Conservation (phyloP, 2,888 invertebrate genomes). For the Tanypteryx hageni region DNA sequence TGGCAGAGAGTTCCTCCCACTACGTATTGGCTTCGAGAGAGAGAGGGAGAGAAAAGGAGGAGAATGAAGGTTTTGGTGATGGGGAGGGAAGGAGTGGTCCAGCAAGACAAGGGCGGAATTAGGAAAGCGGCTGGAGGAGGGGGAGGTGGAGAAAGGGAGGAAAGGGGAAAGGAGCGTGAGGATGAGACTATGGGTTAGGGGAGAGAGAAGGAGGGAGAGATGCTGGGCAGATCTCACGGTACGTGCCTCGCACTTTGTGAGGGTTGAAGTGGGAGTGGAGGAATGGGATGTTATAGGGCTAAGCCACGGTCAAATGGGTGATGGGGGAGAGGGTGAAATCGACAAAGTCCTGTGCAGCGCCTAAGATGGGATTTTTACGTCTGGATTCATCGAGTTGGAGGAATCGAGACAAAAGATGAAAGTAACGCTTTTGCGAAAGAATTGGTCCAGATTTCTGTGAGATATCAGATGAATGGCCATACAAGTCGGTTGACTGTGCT, state of each 20-base stretch:
- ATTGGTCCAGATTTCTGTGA: too few relatives aligned
- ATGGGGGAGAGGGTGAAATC: not conserved
- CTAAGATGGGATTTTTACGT: slow-evolving; percentile 12
- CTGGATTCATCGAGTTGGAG: not conserved
- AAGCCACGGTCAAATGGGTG: slow-evolving; percentile 37
- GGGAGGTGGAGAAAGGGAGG: not conserved
- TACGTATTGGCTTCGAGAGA: slow-evolving; percentile 51
- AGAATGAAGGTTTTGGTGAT: not conserved
- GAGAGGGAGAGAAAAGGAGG: not conserved
- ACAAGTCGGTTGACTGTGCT: too few relatives aligned
- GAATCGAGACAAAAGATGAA: too few relatives aligned
- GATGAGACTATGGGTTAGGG: not conserved
- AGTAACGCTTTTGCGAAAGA: too few relatives aligned
- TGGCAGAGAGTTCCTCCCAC: slow-evolving; percentile 51
- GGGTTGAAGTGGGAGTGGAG: not conserved
- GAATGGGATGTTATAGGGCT: slow-evolving; percentile 51
- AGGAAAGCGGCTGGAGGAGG: not conserved
- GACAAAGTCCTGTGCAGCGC: not conserved
- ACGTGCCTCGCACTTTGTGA: slow-evolving; percentile 52
- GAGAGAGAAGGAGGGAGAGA: not conserved
- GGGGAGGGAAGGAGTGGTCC: not conserved
- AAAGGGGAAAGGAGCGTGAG: not conserved
- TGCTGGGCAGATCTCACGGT: slow-evolving; percentile 35
- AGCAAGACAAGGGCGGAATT: slow-evolving; percentile 52
- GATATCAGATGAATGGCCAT: too few relatives aligned